These are phyloP conservation scores for Ophioderma brevispina DNA, from an alignment of 35 echinoderm and acorn worm genomes.

Conservation along the genomic window DNA sequence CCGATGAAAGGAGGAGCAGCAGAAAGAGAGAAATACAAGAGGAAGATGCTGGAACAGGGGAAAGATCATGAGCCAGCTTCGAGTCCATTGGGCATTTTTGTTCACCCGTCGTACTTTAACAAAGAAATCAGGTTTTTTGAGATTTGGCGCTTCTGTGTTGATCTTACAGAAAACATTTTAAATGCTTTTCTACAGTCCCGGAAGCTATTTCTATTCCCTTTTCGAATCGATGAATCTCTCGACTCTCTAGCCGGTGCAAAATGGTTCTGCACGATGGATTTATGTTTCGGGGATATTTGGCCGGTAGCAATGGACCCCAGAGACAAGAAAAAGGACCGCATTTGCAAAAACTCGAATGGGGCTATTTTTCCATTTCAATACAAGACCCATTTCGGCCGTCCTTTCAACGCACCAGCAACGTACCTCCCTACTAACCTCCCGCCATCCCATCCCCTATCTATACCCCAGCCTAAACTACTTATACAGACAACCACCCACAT, in stretches of 20 bases:
- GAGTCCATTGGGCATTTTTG: constrained; percentile 54
- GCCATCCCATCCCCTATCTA: too few relatives aligned
- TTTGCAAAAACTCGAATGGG: constrained; percentile 15
- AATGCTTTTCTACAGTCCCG: background rate
- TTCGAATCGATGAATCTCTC: constrained; percentile 20
- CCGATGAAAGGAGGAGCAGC: too few relatives aligned
- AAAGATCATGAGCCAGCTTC: constrained; percentile 6
- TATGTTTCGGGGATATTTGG: constrained; percentile 18
- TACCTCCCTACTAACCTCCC: too few relatives aligned
- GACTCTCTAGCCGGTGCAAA: background rate
- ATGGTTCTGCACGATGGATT: constrained; percentile 49
- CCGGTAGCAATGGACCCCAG: constrained; percentile 22
- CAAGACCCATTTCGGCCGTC: constrained; percentile 14
- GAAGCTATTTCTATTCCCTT: constrained; percentile 32
- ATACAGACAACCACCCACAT: too few relatives aligned
- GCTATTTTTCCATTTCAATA: background rate
- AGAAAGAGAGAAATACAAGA: too few relatives aligned
- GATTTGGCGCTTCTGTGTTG: constrained; percentile 18
- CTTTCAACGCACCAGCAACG: background rate
- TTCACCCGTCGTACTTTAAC: constrained; percentile 1
- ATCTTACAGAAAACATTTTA: constrained; percentile 3
- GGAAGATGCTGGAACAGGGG: background rate
- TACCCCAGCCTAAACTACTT: too few relatives aligned
- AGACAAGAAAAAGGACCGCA: constrained; percentile 56
- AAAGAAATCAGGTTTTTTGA: too few relatives aligned